Evolutionary conservation across 2,888 invertebrate species (phyloP).

Genomic region (Atherix ibis): DNA sequence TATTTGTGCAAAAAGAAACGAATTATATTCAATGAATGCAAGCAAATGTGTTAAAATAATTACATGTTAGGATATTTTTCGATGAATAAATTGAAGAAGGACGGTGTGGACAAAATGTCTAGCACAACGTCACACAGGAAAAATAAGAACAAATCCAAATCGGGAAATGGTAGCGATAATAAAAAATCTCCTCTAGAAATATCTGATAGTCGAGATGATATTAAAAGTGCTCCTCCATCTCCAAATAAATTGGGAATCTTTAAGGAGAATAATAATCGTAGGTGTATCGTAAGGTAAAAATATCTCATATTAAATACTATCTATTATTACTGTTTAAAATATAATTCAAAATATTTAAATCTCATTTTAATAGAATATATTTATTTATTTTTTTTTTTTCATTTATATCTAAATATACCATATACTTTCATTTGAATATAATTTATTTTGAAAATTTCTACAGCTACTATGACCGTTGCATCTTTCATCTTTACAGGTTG

Average conservation of each 20-base stretch:
- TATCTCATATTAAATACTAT: slow-evolving; percentile 6
- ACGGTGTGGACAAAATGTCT: slow-evolving; percentile 29
- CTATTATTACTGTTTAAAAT: too few relatives aligned
- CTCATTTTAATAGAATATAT: too few relatives aligned
- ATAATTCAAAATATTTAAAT: too few relatives aligned
- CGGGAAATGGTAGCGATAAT: slow-evolving; percentile 27
- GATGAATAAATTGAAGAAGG: slow-evolving; percentile 30
- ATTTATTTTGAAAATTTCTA: too few relatives aligned
- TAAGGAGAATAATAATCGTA: slow-evolving; percentile 29
- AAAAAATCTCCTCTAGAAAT: neutral
- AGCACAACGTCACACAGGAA: slow-evolving; percentile 30
- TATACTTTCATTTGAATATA: too few relatives aligned
- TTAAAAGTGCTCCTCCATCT: neutral
- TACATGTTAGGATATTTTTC: slow-evolving; percentile 16
- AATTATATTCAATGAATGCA: too few relatives aligned
- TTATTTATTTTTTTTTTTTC: too few relatives aligned
- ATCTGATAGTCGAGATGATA: neutral
- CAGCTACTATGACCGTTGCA: too few relatives aligned
- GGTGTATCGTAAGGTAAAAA: slow-evolving; percentile 29
- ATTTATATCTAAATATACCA: too few relatives aligned
- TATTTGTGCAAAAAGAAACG: too few relatives aligned
- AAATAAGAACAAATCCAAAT: slow-evolving; percentile 27
- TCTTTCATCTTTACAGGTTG: too few relatives aligned
- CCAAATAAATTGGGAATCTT: slow-evolving; percentile 18
- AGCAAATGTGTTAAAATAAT: too few relatives aligned